Conservation (phyloP, 1,140 invertebrate genomes). For the Aphelinus atriplicis region DNA sequence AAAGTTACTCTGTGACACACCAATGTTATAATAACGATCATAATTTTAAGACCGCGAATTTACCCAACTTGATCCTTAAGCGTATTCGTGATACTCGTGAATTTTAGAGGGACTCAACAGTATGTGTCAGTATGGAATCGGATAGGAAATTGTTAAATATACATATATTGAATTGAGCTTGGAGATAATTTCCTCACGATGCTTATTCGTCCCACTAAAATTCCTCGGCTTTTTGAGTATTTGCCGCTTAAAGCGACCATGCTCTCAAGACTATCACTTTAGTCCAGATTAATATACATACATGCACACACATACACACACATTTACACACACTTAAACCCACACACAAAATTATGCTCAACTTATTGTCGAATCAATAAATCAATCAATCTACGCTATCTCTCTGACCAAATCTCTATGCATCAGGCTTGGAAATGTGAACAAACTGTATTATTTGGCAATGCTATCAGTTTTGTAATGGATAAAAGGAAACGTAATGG, state of each 20-base stretch:
- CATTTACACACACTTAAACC: too few relatives aligned
- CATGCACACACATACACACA: background rate
- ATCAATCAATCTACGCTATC: conserved; percentile 36
- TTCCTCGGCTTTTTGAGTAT: conserved; percentile 31
- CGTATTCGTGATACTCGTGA: conserved; percentile 38
- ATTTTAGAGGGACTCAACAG: conserved; percentile 40
- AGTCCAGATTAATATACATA: conserved; percentile 42
- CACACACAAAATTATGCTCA: conserved; percentile 40
- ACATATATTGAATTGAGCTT: conserved; percentile 1
- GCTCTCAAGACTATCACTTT: conserved; percentile 23
- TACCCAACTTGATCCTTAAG: conserved; percentile 38
- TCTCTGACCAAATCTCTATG: conserved; percentile 38
- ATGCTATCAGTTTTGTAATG: conserved; percentile 34
- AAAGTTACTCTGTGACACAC: conserved; percentile 27
- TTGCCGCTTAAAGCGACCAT: conserved; percentile 32
- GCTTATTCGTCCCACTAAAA: conserved; percentile 14
- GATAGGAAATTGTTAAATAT: conserved; percentile 29
- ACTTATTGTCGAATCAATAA: conserved; percentile 48
- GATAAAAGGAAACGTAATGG: background rate
- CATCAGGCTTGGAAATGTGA: conserved; percentile 40
- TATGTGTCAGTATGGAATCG: conserved; percentile 29
- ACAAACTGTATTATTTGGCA: conserved; percentile 24
- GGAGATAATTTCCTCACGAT: too few relatives aligned
- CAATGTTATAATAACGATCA: conserved; percentile 23
- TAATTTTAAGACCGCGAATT: conserved; percentile 32